These are phyloP conservation scores for Rhinolophus sinicus DNA, from an alignment of 2,113 vertebrate genomes.

Conservation along the genomic window DNA sequence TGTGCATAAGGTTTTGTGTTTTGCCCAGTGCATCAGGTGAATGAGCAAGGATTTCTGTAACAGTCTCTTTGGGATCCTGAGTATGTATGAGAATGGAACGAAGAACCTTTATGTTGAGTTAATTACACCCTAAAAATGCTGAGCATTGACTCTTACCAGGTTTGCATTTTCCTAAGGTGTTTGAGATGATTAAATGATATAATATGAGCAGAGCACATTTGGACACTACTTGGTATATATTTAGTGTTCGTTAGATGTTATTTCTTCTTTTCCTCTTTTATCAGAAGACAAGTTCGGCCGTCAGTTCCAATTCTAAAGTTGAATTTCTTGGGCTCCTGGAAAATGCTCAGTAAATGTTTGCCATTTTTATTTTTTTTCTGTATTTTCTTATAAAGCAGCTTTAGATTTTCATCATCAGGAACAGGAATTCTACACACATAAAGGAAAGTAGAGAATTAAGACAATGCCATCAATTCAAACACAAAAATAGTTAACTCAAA, in stretches of 20 bases:
- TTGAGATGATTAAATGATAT: not conserved
- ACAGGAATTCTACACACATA: not conserved
- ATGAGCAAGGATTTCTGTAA: not conserved
- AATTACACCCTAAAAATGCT: not conserved
- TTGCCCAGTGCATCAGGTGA: not conserved
- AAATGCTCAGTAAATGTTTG: not conserved
- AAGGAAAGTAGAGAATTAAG: not conserved
- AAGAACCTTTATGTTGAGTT: not conserved
- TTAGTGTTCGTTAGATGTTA: not conserved
- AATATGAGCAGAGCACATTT: not conserved
- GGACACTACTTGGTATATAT: not conserved
- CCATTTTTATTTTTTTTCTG: not conserved
- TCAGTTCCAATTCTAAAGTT: not conserved
- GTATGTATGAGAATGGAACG: not conserved
- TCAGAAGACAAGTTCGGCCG: not conserved
- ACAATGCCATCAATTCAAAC: not conserved
- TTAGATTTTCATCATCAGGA: conserved; percentile 8
- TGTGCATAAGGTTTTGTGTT: not conserved
- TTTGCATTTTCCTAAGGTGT: not conserved
- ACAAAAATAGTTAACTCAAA: not conserved
- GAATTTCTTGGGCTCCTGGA: not conserved
- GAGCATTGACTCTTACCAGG: not conserved
- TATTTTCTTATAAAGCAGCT: not conserved
- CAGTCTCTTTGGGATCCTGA: not conserved
- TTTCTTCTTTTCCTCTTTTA: not conserved